A percentile compares a stretch with the other conserved stretches of the same genome.
These are phyloP conservation scores for Taurulus bubalis DNA, from an alignment of 2,113 vertebrate species.

Conservation along the genomic window DNA sequence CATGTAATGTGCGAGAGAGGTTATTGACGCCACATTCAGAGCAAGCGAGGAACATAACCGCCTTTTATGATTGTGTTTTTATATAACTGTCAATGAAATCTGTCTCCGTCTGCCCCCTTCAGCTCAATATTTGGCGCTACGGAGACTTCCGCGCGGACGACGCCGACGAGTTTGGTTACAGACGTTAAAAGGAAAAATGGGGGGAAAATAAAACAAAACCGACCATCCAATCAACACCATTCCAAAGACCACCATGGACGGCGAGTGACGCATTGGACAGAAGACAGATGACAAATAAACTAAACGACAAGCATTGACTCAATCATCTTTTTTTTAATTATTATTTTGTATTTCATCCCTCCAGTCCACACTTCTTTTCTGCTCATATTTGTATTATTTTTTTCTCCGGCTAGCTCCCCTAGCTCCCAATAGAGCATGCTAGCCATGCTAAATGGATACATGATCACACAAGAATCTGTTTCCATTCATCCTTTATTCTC, in stretches of 20 bases:
- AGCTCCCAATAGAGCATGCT: slow-evolving; percentile 50
- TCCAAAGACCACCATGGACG: slow-evolving; percentile 77
- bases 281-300: slow-evolving; percentile 48
- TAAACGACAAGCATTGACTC: slow-evolving; percentile 76
- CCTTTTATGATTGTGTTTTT: slow-evolving; percentile 32
- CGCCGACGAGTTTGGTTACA: slow-evolving; percentile 92
- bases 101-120: slow-evolving; percentile 31
- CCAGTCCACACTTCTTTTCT: slow-evolving; percentile 49
- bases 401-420: slow-evolving; percentile 13
- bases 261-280: slow-evolving; percentile 52
- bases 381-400: slow-evolving; percentile 1
- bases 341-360: slow-evolving; percentile 61
- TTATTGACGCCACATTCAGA: slow-evolving; percentile 26
- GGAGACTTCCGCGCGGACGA: slow-evolving; percentile 93
- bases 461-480: slow-evolving; percentile 26
- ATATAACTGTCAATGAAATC: slow-evolving; percentile 17
- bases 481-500: slow-evolving; percentile 33
- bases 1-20: slow-evolving; percentile 35
- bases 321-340: slow-evolving; percentile 7
- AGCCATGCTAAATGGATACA: slow-evolving; percentile 22
- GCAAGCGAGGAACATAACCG: not conserved
- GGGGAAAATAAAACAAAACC: not conserved
- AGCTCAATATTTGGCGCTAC: slow-evolving; percentile 96
- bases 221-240: slow-evolving; percentile 73
- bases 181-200: slow-evolving; percentile 75